Base-by-base conservation (phyloP, 2,113 vertebrate genomes). In the Saguinus midas region DNA sequence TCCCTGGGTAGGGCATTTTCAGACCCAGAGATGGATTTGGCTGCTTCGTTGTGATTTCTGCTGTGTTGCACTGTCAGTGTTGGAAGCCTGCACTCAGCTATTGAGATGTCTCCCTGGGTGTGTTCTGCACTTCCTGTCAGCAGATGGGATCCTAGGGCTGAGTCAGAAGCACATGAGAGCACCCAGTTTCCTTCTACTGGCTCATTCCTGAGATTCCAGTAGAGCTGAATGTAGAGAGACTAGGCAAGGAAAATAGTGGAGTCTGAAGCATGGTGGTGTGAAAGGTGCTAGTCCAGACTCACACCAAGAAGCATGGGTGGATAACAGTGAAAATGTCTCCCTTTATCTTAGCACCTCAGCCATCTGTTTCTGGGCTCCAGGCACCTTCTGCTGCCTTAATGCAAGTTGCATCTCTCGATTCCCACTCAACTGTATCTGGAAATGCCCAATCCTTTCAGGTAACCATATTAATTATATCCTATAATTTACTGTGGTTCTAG, bases 381-480 rank as follows among this genome's bases (percentile, higher is more conserved):
- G 94, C 98, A 50, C 93, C 99, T 10, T 98, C 99, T 55, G 95
- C 99, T 87, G 99, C 99, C 96, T 98, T 99, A 96, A 98, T 99
- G 88, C 99, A 99, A 29, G 96, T 98, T 97, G 89, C 98, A 13
- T 93, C 99, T 0, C 95, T 99, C 7, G 98, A 98, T 16, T 96
- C 99, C 7, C 99, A 99, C 86, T 98, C 99, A 52, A 95, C 98
- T 92, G 91, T 99, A 27, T 96, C 99, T 66, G 98, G 98, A 95
- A 98, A 98, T 97, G 91, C 97, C 80, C 99, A 99, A 27, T 98
- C 98, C 85, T 99, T 99, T 98, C 99, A 99, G 99, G 99, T 99
- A 98, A 75, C 5, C 50, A 1, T 81, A 13, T 86, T 73, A 79
- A 3, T 83, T 78, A 29, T 37, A 81, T 66, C 18, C 48, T 97